Percentiles rank a stretch among this genome's conserved stretches.
phyloP scores from a whole-genome alignment of 2,797 vertebrate species.

The Meda fulgida region DNA sequence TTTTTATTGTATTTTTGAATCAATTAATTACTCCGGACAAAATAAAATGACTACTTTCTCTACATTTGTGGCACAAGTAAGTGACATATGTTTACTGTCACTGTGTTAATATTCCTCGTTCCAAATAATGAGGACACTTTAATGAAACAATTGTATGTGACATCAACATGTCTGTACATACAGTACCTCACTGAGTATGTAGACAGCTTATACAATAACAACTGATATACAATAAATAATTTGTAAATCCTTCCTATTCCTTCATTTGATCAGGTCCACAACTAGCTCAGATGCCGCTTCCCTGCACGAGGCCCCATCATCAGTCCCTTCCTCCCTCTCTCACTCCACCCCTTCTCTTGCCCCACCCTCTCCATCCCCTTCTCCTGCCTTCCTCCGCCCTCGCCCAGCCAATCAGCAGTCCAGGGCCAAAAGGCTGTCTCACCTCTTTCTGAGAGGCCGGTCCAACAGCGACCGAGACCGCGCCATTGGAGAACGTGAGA shows the following conservation, averaged over 20 bases:
- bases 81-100: not conserved
- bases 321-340: slow-evolving; percentile 81
- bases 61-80: not conserved
- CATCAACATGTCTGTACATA: not conserved
- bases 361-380: slow-evolving; percentile 77
- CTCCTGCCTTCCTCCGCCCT: slow-evolving; percentile 79
- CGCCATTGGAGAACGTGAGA: slow-evolving; percentile 75
- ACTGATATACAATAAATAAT: not conserved
- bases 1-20: not conserved
- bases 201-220: not conserved
- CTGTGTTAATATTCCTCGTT: not conserved
- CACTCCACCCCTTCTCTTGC: slow-evolving; percentile 82
- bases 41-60: not conserved
- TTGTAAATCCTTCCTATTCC: slow-evolving; percentile 33
- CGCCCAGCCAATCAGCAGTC: slow-evolving; percentile 79
- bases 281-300: slow-evolving; percentile 85
- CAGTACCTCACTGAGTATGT: not conserved
- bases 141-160: not conserved
- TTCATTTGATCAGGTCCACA: slow-evolving; percentile 76
- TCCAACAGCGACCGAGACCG: slow-evolving; percentile 83
- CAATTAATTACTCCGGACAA: not conserved
- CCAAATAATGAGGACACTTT: not conserved
- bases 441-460: slow-evolving; percentile 85
- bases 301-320: slow-evolving; percentile 78
- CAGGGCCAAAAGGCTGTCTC: slow-evolving; percentile 89